These are phyloP conservation scores for Oostethus manadensis DNA, from an alignment of 2,113 vertebrate species.

Conservation along the genomic window DNA sequence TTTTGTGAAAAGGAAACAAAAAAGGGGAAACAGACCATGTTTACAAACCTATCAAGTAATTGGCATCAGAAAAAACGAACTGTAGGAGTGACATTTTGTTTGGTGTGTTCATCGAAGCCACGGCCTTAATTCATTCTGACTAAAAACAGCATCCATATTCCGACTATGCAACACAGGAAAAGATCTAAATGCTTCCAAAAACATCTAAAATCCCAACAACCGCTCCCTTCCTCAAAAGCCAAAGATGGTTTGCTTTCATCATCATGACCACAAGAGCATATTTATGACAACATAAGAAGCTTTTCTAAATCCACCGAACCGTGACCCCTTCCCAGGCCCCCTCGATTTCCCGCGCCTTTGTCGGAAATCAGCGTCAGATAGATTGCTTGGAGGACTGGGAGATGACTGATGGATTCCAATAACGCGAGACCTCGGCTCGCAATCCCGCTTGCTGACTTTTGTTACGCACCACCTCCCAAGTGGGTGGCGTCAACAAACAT, in stretches of 20 bases:
- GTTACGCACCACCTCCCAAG: conserved; percentile 33
- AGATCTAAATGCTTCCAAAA: too few species aligned
- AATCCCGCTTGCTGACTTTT: conserved; percentile 35
- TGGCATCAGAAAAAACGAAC: too few species aligned
- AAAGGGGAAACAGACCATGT: too few species aligned
- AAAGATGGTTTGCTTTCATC: conserved; percentile 29
- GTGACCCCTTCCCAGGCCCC: conserved; percentile 45
- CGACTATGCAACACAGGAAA: too few species aligned
- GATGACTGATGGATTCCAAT: conserved; percentile 54
- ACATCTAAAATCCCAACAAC: not conserved
- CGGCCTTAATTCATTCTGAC: too few species aligned
- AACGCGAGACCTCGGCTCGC: conserved; percentile 32
- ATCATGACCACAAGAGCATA: conserved; percentile 9
- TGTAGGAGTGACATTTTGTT: too few species aligned
- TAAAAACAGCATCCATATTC: too few species aligned
- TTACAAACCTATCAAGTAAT: too few species aligned
- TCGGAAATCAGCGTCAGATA: conserved; percentile 1
- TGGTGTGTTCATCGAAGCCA: too few species aligned
- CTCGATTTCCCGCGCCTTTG: conserved; percentile 22
- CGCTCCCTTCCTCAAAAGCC: conserved; percentile 4
- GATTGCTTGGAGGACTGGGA: conserved; percentile 17
- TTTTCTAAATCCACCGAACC: conserved; percentile 59
- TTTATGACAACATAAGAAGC: conserved; percentile 45
- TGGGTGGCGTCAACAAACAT: conserved; percentile 37
- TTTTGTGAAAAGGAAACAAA: too few species aligned